Evolutionary conservation across 2,797 vertebrate species (phyloP).

Genomic region (Gobionotothen gibberifrons): DNA sequence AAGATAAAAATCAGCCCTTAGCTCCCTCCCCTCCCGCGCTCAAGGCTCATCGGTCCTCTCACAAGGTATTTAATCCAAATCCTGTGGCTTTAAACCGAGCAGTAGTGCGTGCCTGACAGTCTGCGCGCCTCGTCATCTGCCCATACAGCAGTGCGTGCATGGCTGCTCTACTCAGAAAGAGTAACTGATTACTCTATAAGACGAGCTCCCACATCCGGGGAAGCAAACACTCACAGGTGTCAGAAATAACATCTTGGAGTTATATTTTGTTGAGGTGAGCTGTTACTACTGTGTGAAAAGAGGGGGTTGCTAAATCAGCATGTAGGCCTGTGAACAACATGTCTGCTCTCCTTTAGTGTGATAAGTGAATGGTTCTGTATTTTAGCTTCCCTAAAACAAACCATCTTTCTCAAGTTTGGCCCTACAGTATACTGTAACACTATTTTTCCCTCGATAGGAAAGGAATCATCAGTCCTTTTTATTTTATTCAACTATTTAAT

Average conservation of each 20-base stretch:
- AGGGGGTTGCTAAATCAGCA: background rate
- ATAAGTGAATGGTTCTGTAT: too few relatives aligned
- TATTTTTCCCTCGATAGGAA: background rate
- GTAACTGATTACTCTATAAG: constrained; percentile 4
- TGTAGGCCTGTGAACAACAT: too few relatives aligned
- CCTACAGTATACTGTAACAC: background rate
- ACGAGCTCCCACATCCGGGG: background rate
- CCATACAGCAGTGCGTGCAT: constrained; percentile 29
- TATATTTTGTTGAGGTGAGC: background rate
- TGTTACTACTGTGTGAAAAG: background rate
- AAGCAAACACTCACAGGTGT: constrained; percentile 14
- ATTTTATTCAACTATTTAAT: background rate
- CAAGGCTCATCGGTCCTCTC: constrained; percentile 74
- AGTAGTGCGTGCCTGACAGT: constrained; percentile 47
- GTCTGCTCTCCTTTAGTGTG: background rate
- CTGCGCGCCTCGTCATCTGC: constrained; percentile 59
- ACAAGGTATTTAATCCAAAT: constrained; percentile 83
- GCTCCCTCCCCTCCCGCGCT: constrained; percentile 60
- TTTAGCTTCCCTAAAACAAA: background rate
- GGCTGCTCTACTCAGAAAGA: constrained; percentile 19
- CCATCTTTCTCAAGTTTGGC: background rate
- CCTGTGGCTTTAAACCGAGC: constrained; percentile 73
- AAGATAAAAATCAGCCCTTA: constrained; percentile 78
- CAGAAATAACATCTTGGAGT: constrained; percentile 12
- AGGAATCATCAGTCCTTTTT: background rate